Evolutionary conservation across 2,113 vertebrate genomes (phyloP), one percentile per base, ranked within the genome.

Genomic region (Balaeniceps rex): DNA sequence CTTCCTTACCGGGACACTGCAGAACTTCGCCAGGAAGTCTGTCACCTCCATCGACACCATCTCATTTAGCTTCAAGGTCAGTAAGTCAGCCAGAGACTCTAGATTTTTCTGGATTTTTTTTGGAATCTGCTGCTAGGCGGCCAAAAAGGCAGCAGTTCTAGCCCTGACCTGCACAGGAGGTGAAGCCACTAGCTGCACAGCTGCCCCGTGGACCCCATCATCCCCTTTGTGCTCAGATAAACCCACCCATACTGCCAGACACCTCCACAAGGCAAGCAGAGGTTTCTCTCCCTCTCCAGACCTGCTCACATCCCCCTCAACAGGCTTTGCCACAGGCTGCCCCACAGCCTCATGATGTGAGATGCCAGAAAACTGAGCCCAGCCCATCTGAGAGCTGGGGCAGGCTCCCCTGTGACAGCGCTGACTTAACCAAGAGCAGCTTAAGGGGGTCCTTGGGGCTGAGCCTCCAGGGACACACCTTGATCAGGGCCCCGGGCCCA

Each of bases 1-100:
- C 36, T 99, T 99, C 94, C 98, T 99, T 85, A 99, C 99, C 0
- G 99, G 99, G 52, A 99, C 98, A 3, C 97, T 99, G 58, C 99
- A 99, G 97, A 99, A 99, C 96, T 99, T 98, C 0, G 99, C 99
- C 87, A 98, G 99, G 13, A 98, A 98, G 47, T 98, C 97, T 0
- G 22, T 98, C 71, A 97, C 98, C 95, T 99, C 99, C 89, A 99
- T 99, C 0, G 99, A 99, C 91, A 99, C 98, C 55, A 98, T 99
- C 91, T 98, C 98, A 0, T 99, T 99, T 38, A 97, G 98, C 93
- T 99, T 99, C 93, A 72, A 99, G 99, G 99, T 99, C 61, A 97
- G 96, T 86, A 31, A n/a, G 23, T 55, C 36, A 61, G 23, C 14
- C 36, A 44, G 63, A 55, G n/a, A 29, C n/a, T 29, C 36, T 76